Evolutionary conservation across 1,140 invertebrate species (phyloP), one percentile per base, ranked within the genome.

Genomic region (Nasonia longicornis): DNA sequence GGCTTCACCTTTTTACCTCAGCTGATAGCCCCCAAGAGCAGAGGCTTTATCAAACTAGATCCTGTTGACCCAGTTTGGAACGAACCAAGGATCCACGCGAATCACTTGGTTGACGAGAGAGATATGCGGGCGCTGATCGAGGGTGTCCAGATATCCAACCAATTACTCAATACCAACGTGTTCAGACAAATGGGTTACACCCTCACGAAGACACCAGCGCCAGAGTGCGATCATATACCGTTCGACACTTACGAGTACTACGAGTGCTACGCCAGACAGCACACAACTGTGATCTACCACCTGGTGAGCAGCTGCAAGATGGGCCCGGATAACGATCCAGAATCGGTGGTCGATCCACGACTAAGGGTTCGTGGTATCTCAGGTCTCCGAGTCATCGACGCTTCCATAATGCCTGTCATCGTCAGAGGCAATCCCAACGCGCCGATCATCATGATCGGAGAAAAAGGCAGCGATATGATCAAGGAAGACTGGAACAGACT

Each of bases 291-390:
- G 45, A 52, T 14, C 22, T 74, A 48, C 14, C 93, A 94, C 88
- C 91, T 92, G 6, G 89, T 89, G 0, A 92, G 93, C 22, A 93
- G 93, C 0, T 93, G 93, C 83, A 93, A 92, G 87, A 94, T 94
- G 93, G 94, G 89, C 3, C 90, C 89, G 1, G 85, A 86, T 31
- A 71, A 83, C 71, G 89, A 90, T 82, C 70, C 74, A 12, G 79
- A 48, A 31, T 88, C 90, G 12, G 90, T 91, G 6, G 89, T 91
- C 11, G 88, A 90, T 83, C 20, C n/a, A 20, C 12, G 29, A 12
- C 26, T 93, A 6, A 87, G 88, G 78, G 91, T 91, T 26, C 79
- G 90, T 73, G 89, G 89, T 4, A 82, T 90, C 8, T 26, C 73
- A n/a, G 84, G 84, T 29, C 84, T 91, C 2, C 80, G 91, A 66